A percentile compares a stretch with the other conserved stretches of the same genome.
These are phyloP conservation scores for Polymixis flavicincta DNA, from an alignment of 2,888 invertebrate species.

Conservation along the genomic window DNA sequence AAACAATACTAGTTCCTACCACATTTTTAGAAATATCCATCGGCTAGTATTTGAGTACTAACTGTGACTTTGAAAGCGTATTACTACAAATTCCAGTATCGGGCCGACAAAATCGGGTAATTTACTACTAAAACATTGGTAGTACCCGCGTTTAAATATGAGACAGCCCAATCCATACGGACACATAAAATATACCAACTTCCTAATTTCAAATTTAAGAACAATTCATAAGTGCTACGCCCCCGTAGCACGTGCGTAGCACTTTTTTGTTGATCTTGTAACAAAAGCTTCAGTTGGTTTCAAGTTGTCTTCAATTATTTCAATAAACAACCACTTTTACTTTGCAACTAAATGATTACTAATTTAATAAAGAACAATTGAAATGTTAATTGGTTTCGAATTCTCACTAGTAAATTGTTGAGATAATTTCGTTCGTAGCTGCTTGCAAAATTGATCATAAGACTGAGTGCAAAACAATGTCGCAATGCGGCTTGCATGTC, in stretches of 20 bases:
- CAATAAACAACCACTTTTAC: constrained; percentile 15
- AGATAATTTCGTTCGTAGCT: constrained; percentile 14
- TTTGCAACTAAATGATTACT: constrained; percentile 19
- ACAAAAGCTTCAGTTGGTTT: background rate
- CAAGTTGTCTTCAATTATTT: constrained; percentile 5
- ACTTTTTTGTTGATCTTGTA: constrained; percentile 4
- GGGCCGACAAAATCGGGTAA: too few relatives aligned
- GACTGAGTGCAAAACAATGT: constrained; percentile 45
- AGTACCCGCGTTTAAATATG: too few relatives aligned
- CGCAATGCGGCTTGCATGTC: constrained; percentile 47
- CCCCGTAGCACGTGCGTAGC: constrained; percentile 49
- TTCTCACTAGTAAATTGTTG: constrained; percentile 12
- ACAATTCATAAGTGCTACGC: constrained; percentile 32
- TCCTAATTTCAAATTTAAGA: background rate
- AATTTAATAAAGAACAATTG: constrained; percentile 20
- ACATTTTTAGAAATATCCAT: too few relatives aligned
- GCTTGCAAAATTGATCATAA: constrained; percentile 31
- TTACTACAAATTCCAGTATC: too few relatives aligned
- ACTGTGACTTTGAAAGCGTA: too few relatives aligned
- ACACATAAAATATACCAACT: background rate
- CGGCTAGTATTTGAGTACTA: too few relatives aligned
- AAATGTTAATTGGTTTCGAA: constrained; percentile 24
- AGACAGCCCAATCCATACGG: too few relatives aligned
- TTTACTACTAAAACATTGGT: too few relatives aligned
- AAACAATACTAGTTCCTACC: too few relatives aligned